Percentiles rank a stretch among this genome's conserved stretches.
phyloP scores from a whole-genome alignment of 2,113 vertebrate genomes.

The Protobothrops flavoviridis region DNA sequence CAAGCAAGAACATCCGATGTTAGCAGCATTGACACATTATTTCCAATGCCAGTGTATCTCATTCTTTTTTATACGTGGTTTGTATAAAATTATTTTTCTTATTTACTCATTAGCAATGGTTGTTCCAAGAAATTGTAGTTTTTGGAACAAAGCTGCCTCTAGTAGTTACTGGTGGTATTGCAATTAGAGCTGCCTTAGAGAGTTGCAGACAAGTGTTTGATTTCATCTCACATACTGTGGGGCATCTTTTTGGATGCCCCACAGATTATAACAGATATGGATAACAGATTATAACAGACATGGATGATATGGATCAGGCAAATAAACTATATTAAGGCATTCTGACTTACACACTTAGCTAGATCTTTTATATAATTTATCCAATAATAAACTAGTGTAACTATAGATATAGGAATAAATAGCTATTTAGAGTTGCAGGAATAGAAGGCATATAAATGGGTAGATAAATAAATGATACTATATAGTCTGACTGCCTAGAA shows the following conservation, averaged over 20 bases:
- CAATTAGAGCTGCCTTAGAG: background rate
- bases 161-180: background rate
- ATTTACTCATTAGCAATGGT: background rate
- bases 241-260: background rate
- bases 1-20: no score
- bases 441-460: background rate
- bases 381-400: background rate
- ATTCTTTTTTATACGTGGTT: background rate
- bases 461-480: background rate
- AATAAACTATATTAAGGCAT: background rate
- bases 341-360: background rate
- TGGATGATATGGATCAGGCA: background rate
- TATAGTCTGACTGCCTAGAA: background rate
- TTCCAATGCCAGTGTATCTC: background rate
- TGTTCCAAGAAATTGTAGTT: background rate
- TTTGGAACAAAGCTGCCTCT: background rate
- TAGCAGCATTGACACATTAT: background rate
- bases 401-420: background rate
- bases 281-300: no score
- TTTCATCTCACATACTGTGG: background rate
- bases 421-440: background rate
- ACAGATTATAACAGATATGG: no score
- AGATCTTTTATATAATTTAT: background rate
- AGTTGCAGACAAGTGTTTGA: background rate
- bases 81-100: background rate